A percentile compares a stretch with the other conserved stretches of the same genome.
phyloP scores from a whole-genome alignment of 2,888 invertebrate species.

The Noctua pronuba region DNA sequence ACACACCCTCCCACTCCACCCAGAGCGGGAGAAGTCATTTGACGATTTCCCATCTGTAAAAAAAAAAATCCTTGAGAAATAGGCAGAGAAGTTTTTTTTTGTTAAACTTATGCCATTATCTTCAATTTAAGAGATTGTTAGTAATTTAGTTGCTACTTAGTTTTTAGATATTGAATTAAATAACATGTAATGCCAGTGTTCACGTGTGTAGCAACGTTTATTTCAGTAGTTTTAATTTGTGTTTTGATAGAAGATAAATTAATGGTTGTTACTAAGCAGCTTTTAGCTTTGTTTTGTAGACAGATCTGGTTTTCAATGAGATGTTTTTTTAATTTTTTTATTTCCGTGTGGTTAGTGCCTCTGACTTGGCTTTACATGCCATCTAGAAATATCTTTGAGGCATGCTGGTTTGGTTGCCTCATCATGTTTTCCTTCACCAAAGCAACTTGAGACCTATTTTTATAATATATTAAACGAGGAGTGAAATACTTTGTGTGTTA shows the following conservation, averaged over 20 bases:
- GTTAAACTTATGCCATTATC: slow-evolving; percentile 29
- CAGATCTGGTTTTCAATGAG: not conserved
- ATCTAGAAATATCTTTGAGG: too few relatives aligned
- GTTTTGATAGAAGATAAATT: slow-evolving; percentile 1
- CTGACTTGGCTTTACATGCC: too few relatives aligned
- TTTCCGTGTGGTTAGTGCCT: too few relatives aligned
- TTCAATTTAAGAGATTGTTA: slow-evolving; percentile 20
- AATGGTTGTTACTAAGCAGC: too few relatives aligned
- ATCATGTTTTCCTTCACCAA: too few relatives aligned
- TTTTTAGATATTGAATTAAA: slow-evolving; percentile 45
- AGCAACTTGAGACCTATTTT: not conserved
- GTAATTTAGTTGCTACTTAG: slow-evolving; percentile 2
- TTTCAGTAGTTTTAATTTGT: slow-evolving; percentile 23
- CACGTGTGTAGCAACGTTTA: slow-evolving; percentile 6
- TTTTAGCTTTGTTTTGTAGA: not conserved
- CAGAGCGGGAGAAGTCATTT: too few relatives aligned
- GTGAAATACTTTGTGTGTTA: not conserved
- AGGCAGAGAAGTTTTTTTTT: not conserved
- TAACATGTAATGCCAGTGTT: slow-evolving; percentile 4
- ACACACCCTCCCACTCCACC: too few relatives aligned
- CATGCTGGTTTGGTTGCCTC: too few relatives aligned
- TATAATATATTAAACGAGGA: not conserved
- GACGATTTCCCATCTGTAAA: too few relatives aligned
- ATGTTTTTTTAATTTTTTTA: not conserved
- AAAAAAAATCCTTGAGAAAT: too few relatives aligned